Base-by-base conservation (phyloP, 2,888 invertebrate species). In the Nephrotoma appendiculata region DNA sequence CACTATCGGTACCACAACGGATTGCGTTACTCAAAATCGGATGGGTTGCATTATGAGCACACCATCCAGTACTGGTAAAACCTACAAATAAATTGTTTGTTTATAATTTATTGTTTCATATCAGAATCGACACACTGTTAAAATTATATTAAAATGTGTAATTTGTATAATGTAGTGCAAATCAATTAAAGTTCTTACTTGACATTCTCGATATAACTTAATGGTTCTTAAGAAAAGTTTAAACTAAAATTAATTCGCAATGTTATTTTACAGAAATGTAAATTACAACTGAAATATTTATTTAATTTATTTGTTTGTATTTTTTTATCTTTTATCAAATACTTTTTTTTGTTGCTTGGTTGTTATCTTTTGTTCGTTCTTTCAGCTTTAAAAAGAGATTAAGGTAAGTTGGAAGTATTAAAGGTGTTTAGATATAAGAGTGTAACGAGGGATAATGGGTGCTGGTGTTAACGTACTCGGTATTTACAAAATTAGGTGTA, bases 1-100 rank as follows among this genome's bases (percentile, higher is more conserved):
- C 96, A 12, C 91, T 91, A 89, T 96, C 96, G 1, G 93, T 92
- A 41, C 96, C 96, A 83, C 93, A 95, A 6, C 89, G 89, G 0
- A 95, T 92, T 1, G 94, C 94, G 41, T 42, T 42, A 12, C 57
- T 57, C 15, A 57, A 15, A 9, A 57, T 41, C 41, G 41, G 44
- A 15, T 52, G 11, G 9, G 42, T 15, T 5, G 57, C n/a, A 15
- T 41, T 41, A 42, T 31, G 42, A 1, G 31, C 6, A n/a, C 57
- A 57, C 52, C 52, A 86, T 15, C 57, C 41, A 6, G 41, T n/a
- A 42, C 86, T 57, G 15, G 42, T 41, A 42, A 86, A 84, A 5
- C 9, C 84, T 42, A 6, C 7, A 71, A 71, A 31, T 31, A 71
- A 71, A 19, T 71, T 31, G 2, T 31, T 31, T 31, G 2, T 1